These are phyloP conservation scores for Tigriopus japonicus DNA, from an alignment of 1,140 invertebrate genomes.

Conservation along the genomic window DNA sequence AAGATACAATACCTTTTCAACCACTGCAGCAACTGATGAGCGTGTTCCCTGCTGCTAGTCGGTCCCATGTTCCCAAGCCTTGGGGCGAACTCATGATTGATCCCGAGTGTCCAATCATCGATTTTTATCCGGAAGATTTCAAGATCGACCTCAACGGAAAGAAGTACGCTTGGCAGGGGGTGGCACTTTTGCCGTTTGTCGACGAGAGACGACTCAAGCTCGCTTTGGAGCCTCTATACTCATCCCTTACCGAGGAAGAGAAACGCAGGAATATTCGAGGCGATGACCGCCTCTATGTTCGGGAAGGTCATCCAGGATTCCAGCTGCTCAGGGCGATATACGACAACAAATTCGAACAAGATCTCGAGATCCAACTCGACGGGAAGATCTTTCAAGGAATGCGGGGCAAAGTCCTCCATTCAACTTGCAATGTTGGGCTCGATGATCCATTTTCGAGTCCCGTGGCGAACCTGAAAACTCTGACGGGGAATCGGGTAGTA, in stretches of 20 bases:
- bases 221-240: slow-evolving; percentile 60
- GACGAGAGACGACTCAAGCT: slow-evolving; percentile 78
- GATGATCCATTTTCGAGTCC: not conserved
- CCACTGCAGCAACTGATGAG: slow-evolving; percentile 98
- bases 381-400: slow-evolving; percentile 43
- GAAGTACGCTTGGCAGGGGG: slow-evolving; percentile 98
- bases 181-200: slow-evolving; percentile 92
- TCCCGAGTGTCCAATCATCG: slow-evolving; percentile 84
- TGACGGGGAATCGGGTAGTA: not conserved
- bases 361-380: slow-evolving; percentile 23
- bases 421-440: slow-evolving; percentile 34
- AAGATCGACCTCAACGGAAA: slow-evolving; percentile 98
- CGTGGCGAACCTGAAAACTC: not conserved
- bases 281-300: slow-evolving; percentile 58
- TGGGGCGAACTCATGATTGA: slow-evolving; percentile 90
- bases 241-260: slow-evolving; percentile 56
- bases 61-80: slow-evolving; percentile 70
- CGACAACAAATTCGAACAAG: slow-evolving; percentile 29
- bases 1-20: slow-evolving; percentile 70
- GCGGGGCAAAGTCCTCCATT: slow-evolving; percentile 45
- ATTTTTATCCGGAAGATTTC: slow-evolving; percentile 97
- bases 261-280: slow-evolving; percentile 42
- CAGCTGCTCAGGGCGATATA: slow-evolving; percentile 48
- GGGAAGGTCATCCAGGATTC: slow-evolving; percentile 42
- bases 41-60: slow-evolving; percentile 93